Evolutionary conservation across 1,140 invertebrate species (phyloP).

Genomic region (Drosophila subpulchrella): DNA sequence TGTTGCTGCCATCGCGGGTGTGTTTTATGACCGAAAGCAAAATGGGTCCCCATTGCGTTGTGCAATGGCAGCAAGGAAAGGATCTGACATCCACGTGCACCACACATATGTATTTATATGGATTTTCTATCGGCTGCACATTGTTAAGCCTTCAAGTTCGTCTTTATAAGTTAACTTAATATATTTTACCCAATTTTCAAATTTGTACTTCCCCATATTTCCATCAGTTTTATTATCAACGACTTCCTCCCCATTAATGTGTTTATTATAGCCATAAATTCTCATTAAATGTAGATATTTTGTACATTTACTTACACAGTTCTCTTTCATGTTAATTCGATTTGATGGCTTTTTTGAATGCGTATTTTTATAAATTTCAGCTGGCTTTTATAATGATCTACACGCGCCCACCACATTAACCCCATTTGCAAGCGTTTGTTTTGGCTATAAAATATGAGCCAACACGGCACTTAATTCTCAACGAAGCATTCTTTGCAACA

Average conservation of each 20-base stretch:
- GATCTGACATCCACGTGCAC: constrained; percentile 17
- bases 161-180: too few relatives aligned
- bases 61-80: constrained; percentile 27
- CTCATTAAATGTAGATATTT: constrained; percentile 34
- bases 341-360: constrained; percentile 19
- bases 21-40: constrained; percentile 61
- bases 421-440: constrained; percentile 55
- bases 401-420: constrained; percentile 71
- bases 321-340: constrained; percentile 40
- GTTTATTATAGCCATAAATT: constrained; percentile 39
- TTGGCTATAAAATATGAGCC: constrained; percentile 51
- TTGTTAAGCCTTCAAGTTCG: too few relatives aligned
- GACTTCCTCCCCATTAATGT: constrained; percentile 28
- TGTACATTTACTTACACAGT: constrained; percentile 13
- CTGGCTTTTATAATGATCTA: constrained; percentile 37
- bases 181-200: too few relatives aligned
- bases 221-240: constrained; percentile 20
- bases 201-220: too few relatives aligned
- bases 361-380: constrained; percentile 47
- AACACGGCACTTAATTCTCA: constrained; percentile 65
- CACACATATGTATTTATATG: constrained; percentile 3
- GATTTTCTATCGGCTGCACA: constrained; percentile 25
- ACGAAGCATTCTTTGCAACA: constrained; percentile 67
- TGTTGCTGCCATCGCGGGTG: constrained; percentile 43
- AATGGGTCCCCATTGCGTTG: constrained; percentile 50